phyloP scores from a whole-genome alignment of 2,797 vertebrate species.

The Prionace glauca region DNA sequence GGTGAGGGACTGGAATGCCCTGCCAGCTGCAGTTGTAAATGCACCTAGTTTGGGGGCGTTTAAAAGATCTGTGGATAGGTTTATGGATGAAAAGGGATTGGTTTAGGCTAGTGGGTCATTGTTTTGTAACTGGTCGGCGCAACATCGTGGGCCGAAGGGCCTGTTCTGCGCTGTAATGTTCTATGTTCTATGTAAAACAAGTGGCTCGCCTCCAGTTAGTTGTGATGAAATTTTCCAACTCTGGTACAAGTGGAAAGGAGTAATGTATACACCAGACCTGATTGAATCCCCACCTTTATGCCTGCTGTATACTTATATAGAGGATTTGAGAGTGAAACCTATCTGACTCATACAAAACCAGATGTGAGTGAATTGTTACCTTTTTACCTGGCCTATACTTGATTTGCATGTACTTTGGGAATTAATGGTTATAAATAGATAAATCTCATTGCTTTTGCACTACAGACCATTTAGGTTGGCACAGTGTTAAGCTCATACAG shows the following conservation, averaged over 20 bases:
- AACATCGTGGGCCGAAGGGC: too few relatives aligned
- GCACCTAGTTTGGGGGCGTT: too few relatives aligned
- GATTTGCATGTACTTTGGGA: slow-evolving; percentile 13
- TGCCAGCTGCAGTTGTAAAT: too few relatives aligned
- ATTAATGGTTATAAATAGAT: slow-evolving; percentile 23
- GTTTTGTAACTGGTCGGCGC: too few relatives aligned
- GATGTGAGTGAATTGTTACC: slow-evolving; percentile 36
- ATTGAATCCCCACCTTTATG: neutral
- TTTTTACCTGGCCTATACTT: slow-evolving; percentile 14
- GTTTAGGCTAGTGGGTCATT: too few relatives aligned
- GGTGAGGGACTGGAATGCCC: too few relatives aligned
- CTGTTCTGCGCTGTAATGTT: too few relatives aligned
- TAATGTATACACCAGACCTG: slow-evolving; percentile 22
- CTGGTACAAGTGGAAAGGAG: slow-evolving; percentile 11
- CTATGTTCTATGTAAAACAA: too few relatives aligned
- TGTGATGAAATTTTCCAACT: slow-evolving; percentile 29
- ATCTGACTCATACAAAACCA: slow-evolving; percentile 14
- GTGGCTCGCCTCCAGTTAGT: neutral
- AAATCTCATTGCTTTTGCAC: neutral
- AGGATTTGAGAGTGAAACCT: slow-evolving; percentile 28
- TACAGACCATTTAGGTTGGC: slow-evolving; percentile 6
- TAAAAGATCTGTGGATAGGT: too few relatives aligned
- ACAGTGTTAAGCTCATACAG: neutral
- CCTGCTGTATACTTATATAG: slow-evolving; percentile 27
- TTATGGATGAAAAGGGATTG: too few relatives aligned